Evolutionary conservation across 2,888 invertebrate species (phyloP).

Genomic region (Aspidapion aeneum): DNA sequence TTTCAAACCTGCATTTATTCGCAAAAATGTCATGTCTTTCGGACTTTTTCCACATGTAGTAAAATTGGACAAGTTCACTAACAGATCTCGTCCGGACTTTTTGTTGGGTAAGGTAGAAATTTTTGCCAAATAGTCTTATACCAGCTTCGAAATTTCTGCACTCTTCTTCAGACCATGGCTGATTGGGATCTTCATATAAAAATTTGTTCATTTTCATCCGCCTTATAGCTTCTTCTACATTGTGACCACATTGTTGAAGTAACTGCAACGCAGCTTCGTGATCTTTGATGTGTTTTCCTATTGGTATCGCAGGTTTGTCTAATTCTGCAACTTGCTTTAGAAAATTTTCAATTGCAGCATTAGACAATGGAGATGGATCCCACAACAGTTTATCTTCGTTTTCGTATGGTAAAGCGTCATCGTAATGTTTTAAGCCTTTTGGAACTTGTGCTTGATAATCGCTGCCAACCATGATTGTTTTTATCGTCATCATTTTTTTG

Average conservation of each 20-base stretch:
- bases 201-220: conserved; percentile 53
- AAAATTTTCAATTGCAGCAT: conserved; percentile 75
- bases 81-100: conserved; percentile 92
- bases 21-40: conserved; percentile 93
- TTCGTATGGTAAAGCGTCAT: conserved; percentile 89
- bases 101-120: conserved; percentile 92
- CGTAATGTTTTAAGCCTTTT: conserved; percentile 87
- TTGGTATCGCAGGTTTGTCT: conserved; percentile 56
- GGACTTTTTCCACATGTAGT: conserved; percentile 97
- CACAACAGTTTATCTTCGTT: conserved; percentile 94
- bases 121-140: conserved; percentile 73
- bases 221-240: conserved; percentile 86
- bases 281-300: conserved; percentile 77
- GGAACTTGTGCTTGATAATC: conserved; percentile 94
- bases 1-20: conserved; percentile 84
- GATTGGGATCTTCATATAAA: conserved; percentile 52
- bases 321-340: conserved; percentile 57
- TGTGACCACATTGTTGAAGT: conserved; percentile 91
- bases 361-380: conserved; percentile 79
- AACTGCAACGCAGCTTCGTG: conserved; percentile 88
- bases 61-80: conserved; percentile 95
- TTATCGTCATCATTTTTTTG: conserved; percentile 59
- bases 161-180: conserved; percentile 92
- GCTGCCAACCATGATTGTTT: conserved; percentile 93
- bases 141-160: conserved; percentile 96